Evolutionary conservation across 1,140 invertebrate genomes (phyloP), one percentile per base, ranked within the genome.

Genomic region (Spodoptera litura): DNA sequence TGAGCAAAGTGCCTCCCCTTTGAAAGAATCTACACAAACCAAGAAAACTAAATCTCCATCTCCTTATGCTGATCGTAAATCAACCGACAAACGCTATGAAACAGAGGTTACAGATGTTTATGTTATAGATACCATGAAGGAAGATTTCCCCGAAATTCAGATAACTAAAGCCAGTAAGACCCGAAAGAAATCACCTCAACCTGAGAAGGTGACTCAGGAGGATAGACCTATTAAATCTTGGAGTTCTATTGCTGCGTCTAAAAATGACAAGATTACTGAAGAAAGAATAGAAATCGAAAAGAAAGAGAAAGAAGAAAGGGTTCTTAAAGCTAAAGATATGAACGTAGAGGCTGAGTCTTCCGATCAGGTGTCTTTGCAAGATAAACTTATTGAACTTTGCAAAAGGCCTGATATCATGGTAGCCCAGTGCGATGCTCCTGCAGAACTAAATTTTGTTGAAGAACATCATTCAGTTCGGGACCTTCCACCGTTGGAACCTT

Each of bases 321-420:
- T 58, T 15, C 53, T 58, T 51, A 62, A 77, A 12, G 68, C 71
- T 6, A 71, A 51, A 59, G 62, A 78, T 74, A 81, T 78, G 72
- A 84, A 85, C 70, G 81, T 85, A 70, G 81, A 80, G 56, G 74
- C 70, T 44, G 85, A 72, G 78, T 87, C 85, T 77, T 82, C 86
- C 25, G 86, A 80, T 12, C 70, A 84, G 55, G 70, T 91, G 31
- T 93, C 90, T 0, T 79, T 94, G 44, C 92, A 94, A 77, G 91
- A 92, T 10, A 94, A 95, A 83, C 78, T 94, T 11, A 87, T 90
- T 20, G 87, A 93, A 61, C 80, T 94, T 25, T 95, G 93, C 68
- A 95, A 95, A 75, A 87, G 90, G 80, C 94, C 88, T 12, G 94
- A 95, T 81, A 93, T 95, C 12, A 90, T 95, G 83, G 90, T 95